A percentile compares a stretch with the other conserved stretches of the same genome.
Evolutionary conservation across 2,113 vertebrate genomes (phyloP).

Genomic region (Cygnus buccinator): DNA sequence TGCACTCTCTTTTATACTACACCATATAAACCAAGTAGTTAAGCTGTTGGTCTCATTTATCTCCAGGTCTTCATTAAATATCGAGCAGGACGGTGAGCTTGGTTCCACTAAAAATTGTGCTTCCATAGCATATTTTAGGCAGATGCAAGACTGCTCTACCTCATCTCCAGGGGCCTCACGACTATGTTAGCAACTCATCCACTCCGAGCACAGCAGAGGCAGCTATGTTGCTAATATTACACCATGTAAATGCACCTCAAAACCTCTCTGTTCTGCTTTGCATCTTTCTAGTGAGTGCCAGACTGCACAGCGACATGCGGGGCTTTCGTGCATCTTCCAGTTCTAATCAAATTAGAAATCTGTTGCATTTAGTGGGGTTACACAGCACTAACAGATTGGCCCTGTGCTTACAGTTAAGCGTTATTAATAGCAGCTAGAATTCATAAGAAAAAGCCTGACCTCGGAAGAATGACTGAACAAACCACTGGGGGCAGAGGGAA

Average conservation of each 20-base stretch:
- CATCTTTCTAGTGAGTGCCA: background rate
- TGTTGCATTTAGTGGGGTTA: background rate
- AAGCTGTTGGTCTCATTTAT: background rate
- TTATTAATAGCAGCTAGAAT: background rate
- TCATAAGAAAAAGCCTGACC: background rate
- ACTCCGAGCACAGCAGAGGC: background rate
- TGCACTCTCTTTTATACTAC: background rate
- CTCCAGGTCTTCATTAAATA: background rate
- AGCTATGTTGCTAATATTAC: background rate
- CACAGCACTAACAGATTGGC: background rate
- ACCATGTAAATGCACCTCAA: background rate
- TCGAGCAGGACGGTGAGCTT: background rate
- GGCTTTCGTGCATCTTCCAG: background rate
- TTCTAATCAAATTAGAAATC: background rate
- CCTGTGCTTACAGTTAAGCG: background rate
- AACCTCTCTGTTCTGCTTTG: background rate
- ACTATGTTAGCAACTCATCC: background rate
- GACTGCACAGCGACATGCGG: background rate
- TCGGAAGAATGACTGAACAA: background rate
- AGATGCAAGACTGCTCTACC: background rate
- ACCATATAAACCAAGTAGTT: background rate
- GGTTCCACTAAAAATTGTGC: background rate
- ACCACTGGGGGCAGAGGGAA: background rate
- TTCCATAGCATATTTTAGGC: background rate
- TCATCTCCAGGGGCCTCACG: background rate